Conservation (phyloP, 2,113 vertebrate species). For the Climacteris rufus region DNA sequence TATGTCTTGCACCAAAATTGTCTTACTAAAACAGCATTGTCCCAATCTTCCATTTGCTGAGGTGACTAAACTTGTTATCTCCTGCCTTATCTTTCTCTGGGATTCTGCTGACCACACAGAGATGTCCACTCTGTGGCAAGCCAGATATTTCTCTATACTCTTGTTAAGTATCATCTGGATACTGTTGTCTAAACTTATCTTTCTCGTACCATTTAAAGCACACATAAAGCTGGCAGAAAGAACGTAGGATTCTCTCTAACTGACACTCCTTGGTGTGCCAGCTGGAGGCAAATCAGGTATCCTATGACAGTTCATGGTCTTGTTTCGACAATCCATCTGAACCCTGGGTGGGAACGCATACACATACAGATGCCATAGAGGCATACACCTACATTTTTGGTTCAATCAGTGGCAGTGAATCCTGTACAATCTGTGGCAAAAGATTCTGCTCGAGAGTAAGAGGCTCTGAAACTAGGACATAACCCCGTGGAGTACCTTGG, state of each 20-base stretch:
- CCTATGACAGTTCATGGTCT: neutral
- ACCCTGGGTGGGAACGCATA: neutral
- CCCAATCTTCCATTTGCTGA: neutral
- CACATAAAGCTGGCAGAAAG: neutral
- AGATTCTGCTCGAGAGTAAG: neutral
- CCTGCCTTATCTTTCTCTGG: neutral
- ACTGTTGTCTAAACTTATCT: neutral
- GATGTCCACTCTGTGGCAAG: neutral
- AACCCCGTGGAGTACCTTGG: neutral
- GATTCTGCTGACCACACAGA: neutral
- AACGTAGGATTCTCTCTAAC: neutral
- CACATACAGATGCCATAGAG: neutral
- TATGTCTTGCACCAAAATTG: neutral
- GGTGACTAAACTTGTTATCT: neutral
- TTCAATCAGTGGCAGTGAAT: neutral
- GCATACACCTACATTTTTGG: neutral
- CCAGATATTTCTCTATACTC: neutral
- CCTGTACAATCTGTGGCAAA: neutral
- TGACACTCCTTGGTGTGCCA: neutral
- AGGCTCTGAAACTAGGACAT: neutral
- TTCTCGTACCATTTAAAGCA: neutral
- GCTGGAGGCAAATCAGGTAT: neutral
- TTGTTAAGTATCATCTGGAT: neutral
- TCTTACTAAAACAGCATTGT: fast-evolving
- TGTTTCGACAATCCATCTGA: neutral